phyloP scores from a whole-genome alignment of 2,888 invertebrate species.

The Dinocampus coccinellae region DNA sequence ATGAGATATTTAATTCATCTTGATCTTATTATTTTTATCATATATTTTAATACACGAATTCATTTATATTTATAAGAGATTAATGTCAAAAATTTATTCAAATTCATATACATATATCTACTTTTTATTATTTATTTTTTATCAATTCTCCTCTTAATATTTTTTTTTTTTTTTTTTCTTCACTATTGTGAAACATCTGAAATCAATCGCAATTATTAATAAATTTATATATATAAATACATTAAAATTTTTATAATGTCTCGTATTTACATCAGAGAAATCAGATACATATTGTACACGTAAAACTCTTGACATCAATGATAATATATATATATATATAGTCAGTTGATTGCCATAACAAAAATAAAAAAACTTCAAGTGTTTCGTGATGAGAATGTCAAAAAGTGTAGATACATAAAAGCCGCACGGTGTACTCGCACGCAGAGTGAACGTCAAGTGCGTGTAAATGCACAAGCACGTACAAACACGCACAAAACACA shows the following conservation, averaged over 20 bases:
- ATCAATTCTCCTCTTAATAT: background rate
- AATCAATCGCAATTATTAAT: background rate
- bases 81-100: background rate
- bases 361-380: constrained; percentile 9
- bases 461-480: constrained; percentile 25
- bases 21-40: background rate
- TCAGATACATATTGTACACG: background rate
- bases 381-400: constrained; percentile 14
- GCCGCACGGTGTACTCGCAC: constrained; percentile 4
- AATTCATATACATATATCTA: background rate
- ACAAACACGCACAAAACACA: background rate
- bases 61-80: background rate
- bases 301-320: background rate
- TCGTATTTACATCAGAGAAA: background rate
- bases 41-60: background rate
- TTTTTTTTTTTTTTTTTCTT: background rate
- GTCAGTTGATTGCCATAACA: background rate
- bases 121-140: background rate
- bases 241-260: background rate
- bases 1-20: background rate
- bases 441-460: constrained; percentile 22
- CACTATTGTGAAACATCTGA: background rate
- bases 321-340: background rate
- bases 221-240: background rate
- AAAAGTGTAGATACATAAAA: constrained; percentile 2